Evolutionary conservation across 1,140 invertebrate species (phyloP).

Genomic region (Nymphalis io): DNA sequence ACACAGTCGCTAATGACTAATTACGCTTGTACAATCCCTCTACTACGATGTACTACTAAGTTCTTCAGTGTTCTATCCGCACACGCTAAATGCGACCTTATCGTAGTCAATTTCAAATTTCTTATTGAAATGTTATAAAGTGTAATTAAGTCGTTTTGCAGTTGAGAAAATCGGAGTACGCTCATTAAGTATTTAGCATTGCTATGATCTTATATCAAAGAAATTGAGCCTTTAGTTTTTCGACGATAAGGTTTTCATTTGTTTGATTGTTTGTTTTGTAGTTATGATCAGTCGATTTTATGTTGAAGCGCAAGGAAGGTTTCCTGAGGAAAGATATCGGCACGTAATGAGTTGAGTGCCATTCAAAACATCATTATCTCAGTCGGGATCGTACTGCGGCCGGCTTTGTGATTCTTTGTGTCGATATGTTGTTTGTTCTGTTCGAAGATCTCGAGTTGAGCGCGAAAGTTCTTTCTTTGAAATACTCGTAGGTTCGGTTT

Average conservation of each 20-base stretch:
- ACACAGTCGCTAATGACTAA: slow-evolving; percentile 72
- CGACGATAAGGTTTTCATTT: slow-evolving; percentile 35
- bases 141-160: slow-evolving; percentile 50
- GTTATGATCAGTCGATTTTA: slow-evolving; percentile 36
- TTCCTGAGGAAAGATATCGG: slow-evolving; percentile 71
- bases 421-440: slow-evolving; percentile 34
- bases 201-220: slow-evolving; percentile 37
- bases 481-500: background rate
- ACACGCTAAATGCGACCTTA: slow-evolving; percentile 44
- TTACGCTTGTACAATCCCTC: slow-evolving; percentile 68
- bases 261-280: slow-evolving; percentile 19
- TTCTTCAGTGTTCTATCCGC: slow-evolving; percentile 31
- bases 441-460: slow-evolving; percentile 14
- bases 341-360: slow-evolving; percentile 73
- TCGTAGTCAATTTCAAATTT: slow-evolving; percentile 8
- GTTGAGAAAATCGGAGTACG: slow-evolving; percentile 43
- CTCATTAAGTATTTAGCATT: slow-evolving; percentile 68
- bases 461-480: slow-evolving; percentile 1
- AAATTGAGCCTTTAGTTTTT: slow-evolving; percentile 33
- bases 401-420: slow-evolving; percentile 43
- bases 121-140: slow-evolving; percentile 6
- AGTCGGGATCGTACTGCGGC: slow-evolving; percentile 50
- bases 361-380: slow-evolving; percentile 73
- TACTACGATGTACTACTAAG: slow-evolving; percentile 51
- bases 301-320: slow-evolving; percentile 38